A percentile compares a stretch with the other conserved stretches of the same genome.
Evolutionary conservation across 1,140 invertebrate species (phyloP).

Genomic region (Drosophila fuyamai): DNA sequence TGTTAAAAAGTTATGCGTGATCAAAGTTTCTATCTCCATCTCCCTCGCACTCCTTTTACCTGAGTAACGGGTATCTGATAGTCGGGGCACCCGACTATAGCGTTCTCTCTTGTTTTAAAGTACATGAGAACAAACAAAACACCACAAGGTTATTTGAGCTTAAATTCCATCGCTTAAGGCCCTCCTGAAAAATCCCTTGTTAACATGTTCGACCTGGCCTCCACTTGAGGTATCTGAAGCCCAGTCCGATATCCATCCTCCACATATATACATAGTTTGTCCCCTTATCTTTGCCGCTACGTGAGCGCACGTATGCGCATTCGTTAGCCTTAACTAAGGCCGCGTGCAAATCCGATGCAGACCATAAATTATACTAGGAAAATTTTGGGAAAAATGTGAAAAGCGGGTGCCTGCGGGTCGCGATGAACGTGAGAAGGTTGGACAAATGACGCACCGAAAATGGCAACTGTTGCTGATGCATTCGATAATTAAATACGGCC

Average conservation of each 20-base stretch:
- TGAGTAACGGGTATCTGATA: too few species aligned
- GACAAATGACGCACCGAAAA: constrained; percentile 35
- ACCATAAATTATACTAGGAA: constrained; percentile 69
- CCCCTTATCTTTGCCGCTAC: constrained; percentile 58
- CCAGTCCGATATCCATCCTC: constrained; percentile 31
- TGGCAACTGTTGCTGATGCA: constrained; percentile 66
- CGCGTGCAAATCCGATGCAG: constrained; percentile 68
- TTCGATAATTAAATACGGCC: constrained; percentile 78
- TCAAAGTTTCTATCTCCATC: too few species aligned
- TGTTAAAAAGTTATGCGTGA: too few species aligned
- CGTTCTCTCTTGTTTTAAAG: too few species aligned
- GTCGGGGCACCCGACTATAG: too few species aligned
- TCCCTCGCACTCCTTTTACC: too few species aligned
- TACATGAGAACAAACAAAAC: not conserved
- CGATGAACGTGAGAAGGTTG: constrained; percentile 56
- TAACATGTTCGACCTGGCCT: constrained; percentile 29
- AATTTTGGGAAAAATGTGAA: constrained; percentile 47
- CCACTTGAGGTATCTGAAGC: constrained; percentile 18
- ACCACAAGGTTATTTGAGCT: not conserved
- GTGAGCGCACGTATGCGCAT: constrained; percentile 78
- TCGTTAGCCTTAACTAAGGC: constrained; percentile 73
- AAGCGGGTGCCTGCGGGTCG: constrained; percentile 49
- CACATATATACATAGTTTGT: constrained; percentile 40
- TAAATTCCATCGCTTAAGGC: constrained; percentile 12
- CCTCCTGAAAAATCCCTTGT: constrained; percentile 27